These are phyloP conservation scores for Romanogobio albipinnatus DNA, from an alignment of 2,113 vertebrate genomes.

Conservation along the genomic window DNA sequence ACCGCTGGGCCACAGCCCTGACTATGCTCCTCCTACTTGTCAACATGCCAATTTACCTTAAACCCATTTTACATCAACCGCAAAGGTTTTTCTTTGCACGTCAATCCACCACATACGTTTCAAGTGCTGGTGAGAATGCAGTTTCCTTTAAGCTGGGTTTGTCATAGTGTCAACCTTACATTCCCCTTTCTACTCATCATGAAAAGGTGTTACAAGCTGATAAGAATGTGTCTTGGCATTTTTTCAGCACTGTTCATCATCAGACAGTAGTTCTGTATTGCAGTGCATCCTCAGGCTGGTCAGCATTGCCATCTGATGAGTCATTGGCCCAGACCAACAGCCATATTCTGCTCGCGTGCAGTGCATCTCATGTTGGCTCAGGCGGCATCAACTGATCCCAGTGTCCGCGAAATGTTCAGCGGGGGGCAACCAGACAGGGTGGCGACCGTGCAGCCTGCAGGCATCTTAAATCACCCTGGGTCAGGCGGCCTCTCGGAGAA, in stretches of 20 bases:
- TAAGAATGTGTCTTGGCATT: neutral
- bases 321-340: neutral
- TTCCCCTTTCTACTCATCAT: neutral
- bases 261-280: neutral
- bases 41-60: neutral
- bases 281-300: slow-evolving; percentile 28
- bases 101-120: neutral
- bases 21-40: neutral
- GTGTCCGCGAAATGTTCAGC: neutral
- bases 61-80: slow-evolving; percentile 1
- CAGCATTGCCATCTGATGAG: slow-evolving; percentile 15
- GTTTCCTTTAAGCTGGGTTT: slow-evolving; percentile 11
- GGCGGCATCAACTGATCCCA: slow-evolving; percentile 32
- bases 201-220: slow-evolving; percentile 19
- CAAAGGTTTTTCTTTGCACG: neutral
- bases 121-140: neutral
- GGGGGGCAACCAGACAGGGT: slow-evolving; percentile 29
- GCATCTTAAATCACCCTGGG: slow-evolving; percentile 43
- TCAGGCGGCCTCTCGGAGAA: slow-evolving; percentile 33
- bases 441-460: slow-evolving; percentile 31
- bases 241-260: neutral
- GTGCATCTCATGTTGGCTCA: slow-evolving; percentile 24
- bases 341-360: slow-evolving; percentile 11
- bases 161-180: neutral
- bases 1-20: neutral